Base-by-base conservation (phyloP, 2,888 invertebrate species). In the Cremastobaeus sp. region DNA sequence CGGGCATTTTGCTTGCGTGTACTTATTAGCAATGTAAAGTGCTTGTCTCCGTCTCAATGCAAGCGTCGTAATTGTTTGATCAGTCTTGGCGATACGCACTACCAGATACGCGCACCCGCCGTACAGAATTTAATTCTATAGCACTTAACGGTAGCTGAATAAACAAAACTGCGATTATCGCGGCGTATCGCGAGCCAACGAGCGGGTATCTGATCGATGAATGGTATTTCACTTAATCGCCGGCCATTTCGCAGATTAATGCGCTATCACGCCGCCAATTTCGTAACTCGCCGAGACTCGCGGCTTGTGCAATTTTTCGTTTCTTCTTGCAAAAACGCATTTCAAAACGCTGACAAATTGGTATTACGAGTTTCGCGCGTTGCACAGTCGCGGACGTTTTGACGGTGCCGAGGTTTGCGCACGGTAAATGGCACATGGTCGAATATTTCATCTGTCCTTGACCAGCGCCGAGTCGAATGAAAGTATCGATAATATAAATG, bases 221-320 rank as follows among this genome's bases (percentile, higher is more conserved):
- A 78, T 76, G 74, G 72, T 77, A 68, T 54, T 68, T 60, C 55
- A 57, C 47, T 70, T 69, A 76, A 76, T 77, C 72, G 55, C 55
- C 25, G 28, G 15, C 28, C 45, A 15, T 39, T 47, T 64, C 45
- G 74, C 54, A 35, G 37, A 64, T 64, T 64, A 54, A 64, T 62
- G 65, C 64, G 73, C 69, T 74, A 78, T 76, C 72, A n/a, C 39
- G 48, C 48, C 17, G 41, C 37, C 15, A 28, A 52, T 62, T 62
- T 62, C 62, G 62, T 50, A 48, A 62, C 32, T 62, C 32, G 41
- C 11, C 8, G 25, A 21, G 15, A n/a, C 15, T 14, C 28, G 43
- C 25, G 15, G 12, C 12, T 30, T 30, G 30, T 15, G 30, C 21
- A 43, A 41, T 41, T 43, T 43, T 43, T 43, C 8, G 11, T 14